Evolutionary conservation across 92 coral and sea anemone species (phyloP), one percentile per base, ranked within the genome.

Genomic region (Pocillopora meandrina): DNA sequence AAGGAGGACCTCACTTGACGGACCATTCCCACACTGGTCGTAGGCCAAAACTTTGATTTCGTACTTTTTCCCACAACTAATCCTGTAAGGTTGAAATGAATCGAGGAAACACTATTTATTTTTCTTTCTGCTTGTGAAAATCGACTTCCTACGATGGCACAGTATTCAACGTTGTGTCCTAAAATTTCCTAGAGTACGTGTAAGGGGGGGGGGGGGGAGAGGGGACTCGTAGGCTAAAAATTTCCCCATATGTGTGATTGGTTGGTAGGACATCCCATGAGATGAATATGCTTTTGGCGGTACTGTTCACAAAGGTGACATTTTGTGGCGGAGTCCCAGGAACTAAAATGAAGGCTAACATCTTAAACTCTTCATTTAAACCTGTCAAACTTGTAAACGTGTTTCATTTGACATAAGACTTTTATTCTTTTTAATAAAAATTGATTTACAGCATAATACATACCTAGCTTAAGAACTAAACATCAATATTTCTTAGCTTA

Each of bases 301-400:
- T 83, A 35, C 36, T 60, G 59, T 59, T 72, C 49, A 57, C 59
- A 20, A 81, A 72, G 14, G 72, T 80, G 17, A 83, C 87, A 34
- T 33, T 61, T 56, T 75, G 80, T 12, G 87, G 87, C 19, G 87
- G 81, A 82, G 66, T 70, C 74, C 87, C 61, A 61, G 87, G 87
- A 8, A 11, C 87, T 83, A n/a, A n/a, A 73, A 31, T 19, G 31
- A 49, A 74, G 52, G 52, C 52, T 42, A 2, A 26, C 31, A 26
- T 42, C 52, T 42, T 7, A 3, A 42, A 42, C 52, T 42, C 52
- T 42, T 3, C 49, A 42, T 42, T 42, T 42, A 42, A 42, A 0
- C 49, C 7, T 42, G 5, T 3, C 49, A 3, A 3, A 3, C 7
- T 42, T 42, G 49, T 42, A 3, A 7, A 42, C 0, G 49, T 3